These are phyloP conservation scores for Rhodinocichla rosea DNA, from an alignment of 2,113 vertebrate species.

Conservation along the genomic window DNA sequence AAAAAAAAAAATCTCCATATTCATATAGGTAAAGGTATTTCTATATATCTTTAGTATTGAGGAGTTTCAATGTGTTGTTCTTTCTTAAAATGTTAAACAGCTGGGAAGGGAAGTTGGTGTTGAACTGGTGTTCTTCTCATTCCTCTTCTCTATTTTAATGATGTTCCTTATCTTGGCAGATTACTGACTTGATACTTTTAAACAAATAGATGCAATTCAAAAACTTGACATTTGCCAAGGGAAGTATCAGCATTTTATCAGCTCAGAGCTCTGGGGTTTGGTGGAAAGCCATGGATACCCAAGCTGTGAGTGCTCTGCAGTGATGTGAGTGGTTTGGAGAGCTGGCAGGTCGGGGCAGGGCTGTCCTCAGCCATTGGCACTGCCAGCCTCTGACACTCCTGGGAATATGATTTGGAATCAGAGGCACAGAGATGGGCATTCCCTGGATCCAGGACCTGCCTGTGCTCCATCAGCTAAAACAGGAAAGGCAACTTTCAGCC, in stretches of 20 bases:
- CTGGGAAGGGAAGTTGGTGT: neutral
- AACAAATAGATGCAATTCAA: neutral
- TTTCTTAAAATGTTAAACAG: neutral
- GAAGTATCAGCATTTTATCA: neutral
- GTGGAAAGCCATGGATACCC: neutral
- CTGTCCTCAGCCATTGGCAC: neutral
- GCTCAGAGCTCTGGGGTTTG: neutral
- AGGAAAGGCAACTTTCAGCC: neutral
- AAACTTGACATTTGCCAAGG: neutral
- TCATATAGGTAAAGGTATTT: neutral
- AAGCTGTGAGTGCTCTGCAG: neutral
- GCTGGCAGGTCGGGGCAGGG: neutral
- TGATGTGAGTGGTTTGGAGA: neutral
- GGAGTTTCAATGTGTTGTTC: neutral
- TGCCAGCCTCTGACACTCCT: neutral
- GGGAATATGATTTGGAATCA: neutral
- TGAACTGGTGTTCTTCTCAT: neutral
- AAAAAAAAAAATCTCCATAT: neutral
- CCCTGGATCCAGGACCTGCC: neutral
- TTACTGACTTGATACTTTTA: neutral
- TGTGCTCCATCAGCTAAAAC: neutral
- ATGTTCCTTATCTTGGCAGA: neutral
- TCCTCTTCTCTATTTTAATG: neutral
- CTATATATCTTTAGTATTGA: neutral
- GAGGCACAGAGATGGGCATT: neutral